Conservation (phyloP, 2,113 vertebrate genomes). For the Odontophorus gujanensis region DNA sequence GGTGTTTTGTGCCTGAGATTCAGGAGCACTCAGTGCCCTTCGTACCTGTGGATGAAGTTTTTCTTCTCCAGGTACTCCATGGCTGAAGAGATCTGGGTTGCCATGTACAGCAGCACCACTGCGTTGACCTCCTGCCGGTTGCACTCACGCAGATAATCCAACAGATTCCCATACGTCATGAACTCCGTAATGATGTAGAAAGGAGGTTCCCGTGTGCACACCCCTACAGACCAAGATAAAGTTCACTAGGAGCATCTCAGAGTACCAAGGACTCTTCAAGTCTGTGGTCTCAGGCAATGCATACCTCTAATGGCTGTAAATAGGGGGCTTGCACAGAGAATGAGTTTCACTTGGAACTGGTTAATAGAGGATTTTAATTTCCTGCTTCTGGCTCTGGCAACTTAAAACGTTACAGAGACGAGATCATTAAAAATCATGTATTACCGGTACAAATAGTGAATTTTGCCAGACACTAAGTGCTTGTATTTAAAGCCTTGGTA, state of each 20-base stretch:
- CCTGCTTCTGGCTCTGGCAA: slow-evolving; percentile 32
- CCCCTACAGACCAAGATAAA: slow-evolving; percentile 78
- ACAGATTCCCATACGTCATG: slow-evolving; percentile 96
- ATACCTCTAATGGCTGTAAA: background rate
- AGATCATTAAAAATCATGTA: slow-evolving; percentile 47
- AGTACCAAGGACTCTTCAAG: background rate
- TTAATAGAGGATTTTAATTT: slow-evolving; percentile 34
- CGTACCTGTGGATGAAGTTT: slow-evolving; percentile 98
- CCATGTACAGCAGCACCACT: slow-evolving; percentile 98
- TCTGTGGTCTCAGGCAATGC: background rate
- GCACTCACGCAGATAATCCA: slow-evolving; percentile 96
- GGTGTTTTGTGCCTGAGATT: accelerated
- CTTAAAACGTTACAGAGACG: slow-evolving; percentile 10
- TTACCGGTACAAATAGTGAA: slow-evolving; percentile 32
- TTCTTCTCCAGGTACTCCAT: slow-evolving; percentile 99
- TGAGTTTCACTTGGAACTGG: background rate
- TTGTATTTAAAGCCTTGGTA: slow-evolving; percentile 28
- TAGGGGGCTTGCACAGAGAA: background rate
- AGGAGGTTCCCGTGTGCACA: slow-evolving; percentile 95
- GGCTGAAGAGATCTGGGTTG: slow-evolving; percentile 98
- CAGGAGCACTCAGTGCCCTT: background rate
- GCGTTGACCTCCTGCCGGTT: slow-evolving; percentile 95
- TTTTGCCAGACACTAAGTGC: slow-evolving; percentile 36
- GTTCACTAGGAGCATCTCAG: background rate
- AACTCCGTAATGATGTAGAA: slow-evolving; percentile 99